Base-by-base conservation (phyloP, 1,140 invertebrate species). In the Hypsibius dujardini region DNA sequence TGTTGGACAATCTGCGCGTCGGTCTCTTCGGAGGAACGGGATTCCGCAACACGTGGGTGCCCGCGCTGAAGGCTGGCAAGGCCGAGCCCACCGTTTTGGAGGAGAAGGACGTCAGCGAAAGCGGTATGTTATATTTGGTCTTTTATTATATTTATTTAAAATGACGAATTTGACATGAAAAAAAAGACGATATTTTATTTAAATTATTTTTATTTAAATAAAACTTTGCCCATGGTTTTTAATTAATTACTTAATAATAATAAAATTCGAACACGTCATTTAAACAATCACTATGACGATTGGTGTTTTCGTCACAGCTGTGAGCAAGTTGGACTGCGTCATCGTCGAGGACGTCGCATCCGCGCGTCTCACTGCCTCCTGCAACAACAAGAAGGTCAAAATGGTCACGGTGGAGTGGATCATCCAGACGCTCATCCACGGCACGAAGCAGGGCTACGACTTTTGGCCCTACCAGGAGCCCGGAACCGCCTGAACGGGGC, bases 391-490 rank as follows among this genome's bases (percentile, higher is more conserved):
- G 12, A 67, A 45, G 3, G 42, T 67, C 45, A 12, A 12, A 7
- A 45, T 67, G 12, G 42, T 45, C 3, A 67, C 62, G 42, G 62
- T 67, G 62, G 62, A 67, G 42, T 67, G 62, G 62, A 12, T 67
- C 12, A 67, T 67, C 42, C 62, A 67, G 62, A 67, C 62, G 12
- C 42, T 67, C 12, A 67, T 67, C 42, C 62, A 67, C 42, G 62
- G 62, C 12, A 42, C 12, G 62, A 67, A 67, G 42, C 12, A 15
- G 62, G 62, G 45, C 12, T 67, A 15, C 62, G 62, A 12, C 7
- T 7, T 12, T 3, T 67, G 62, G 62, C 62, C 62, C 12, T 67
- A 15, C 62, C 62, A 72, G 46, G 45, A 73, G 47, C n/a, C 47
- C 67, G 46, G 28, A 28, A 28, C 28, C 28, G 28, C 28, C 28